phyloP scores from a whole-genome alignment of 2,113 vertebrate species.

The Pedionomus torquatus region DNA sequence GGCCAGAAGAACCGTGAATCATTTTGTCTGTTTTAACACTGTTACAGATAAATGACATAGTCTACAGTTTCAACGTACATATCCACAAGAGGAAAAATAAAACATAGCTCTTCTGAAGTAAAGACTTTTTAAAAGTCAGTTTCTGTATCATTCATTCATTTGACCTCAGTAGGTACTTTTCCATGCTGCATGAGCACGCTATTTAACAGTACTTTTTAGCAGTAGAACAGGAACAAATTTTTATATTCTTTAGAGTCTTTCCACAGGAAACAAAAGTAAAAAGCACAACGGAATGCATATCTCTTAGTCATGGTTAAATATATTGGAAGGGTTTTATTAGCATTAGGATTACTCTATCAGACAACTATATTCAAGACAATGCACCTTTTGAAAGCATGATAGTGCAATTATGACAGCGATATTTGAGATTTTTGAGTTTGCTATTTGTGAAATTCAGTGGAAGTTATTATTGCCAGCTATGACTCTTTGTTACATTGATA shows the following conservation, averaged over 20 bases:
- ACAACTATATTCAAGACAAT: neutral
- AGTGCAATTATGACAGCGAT: neutral
- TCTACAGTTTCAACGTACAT: neutral
- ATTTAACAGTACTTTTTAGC: neutral
- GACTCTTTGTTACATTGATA: neutral
- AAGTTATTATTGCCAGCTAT: neutral
- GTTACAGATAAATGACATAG: neutral
- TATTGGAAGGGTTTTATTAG: neutral
- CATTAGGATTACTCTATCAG: neutral
- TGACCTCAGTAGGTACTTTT: neutral
- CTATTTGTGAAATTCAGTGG: neutral
- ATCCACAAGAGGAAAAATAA: neutral
- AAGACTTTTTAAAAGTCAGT: neutral
- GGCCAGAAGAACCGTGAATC: neutral
- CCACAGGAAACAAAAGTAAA: neutral
- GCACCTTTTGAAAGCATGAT: neutral
- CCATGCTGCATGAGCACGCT: neutral
- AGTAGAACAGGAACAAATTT: neutral
- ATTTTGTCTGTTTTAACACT: neutral
- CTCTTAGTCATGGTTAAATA: neutral
- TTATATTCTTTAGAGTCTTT: neutral
- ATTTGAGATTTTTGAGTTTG: neutral
- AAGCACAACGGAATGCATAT: neutral
- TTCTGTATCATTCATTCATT: constrained; percentile 21
- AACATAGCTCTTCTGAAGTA: neutral